A percentile compares a stretch with the other conserved stretches of the same genome.
phyloP scores from a whole-genome alignment of 2,797 vertebrate species.

The Premnoplex brunnescens region DNA sequence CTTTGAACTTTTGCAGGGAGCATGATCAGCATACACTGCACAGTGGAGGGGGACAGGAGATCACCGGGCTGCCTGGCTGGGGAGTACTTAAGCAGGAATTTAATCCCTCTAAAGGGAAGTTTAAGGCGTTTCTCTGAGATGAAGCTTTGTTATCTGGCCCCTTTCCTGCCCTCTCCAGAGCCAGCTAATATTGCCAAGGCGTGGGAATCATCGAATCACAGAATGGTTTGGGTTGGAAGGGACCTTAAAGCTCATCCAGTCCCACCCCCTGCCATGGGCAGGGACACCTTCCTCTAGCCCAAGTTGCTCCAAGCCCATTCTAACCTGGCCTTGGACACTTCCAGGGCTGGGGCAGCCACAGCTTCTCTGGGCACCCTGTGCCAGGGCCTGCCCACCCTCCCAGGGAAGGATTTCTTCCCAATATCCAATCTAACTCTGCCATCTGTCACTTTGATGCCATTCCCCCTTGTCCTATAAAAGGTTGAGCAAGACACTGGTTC shows the following conservation, averaged over 20 bases:
- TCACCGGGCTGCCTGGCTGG: background rate
- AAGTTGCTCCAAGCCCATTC: background rate
- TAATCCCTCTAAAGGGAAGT: background rate
- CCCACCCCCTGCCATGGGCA: background rate
- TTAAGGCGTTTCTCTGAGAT: background rate
- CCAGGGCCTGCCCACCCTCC: background rate
- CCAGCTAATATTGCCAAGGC: accelerated
- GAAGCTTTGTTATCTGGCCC: background rate
- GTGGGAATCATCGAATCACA: background rate
- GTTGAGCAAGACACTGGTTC: background rate
- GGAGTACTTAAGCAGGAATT: background rate
- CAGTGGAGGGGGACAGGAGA: background rate
- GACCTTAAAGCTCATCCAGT: background rate
- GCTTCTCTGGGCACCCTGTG: background rate
- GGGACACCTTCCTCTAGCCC: background rate
- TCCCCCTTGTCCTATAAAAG: background rate
- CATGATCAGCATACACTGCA: conserved; percentile 65
- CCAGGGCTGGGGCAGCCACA: background rate
- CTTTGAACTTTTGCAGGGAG: conserved; percentile 76
- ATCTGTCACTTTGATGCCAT: background rate
- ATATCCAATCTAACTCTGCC: background rate
- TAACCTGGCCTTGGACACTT: background rate
- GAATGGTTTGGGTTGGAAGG: background rate
- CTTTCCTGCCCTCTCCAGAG: background rate
- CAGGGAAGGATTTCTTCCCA: background rate